phyloP scores from a whole-genome alignment of 1,140 invertebrate species.

The Cotesia typhae region DNA sequence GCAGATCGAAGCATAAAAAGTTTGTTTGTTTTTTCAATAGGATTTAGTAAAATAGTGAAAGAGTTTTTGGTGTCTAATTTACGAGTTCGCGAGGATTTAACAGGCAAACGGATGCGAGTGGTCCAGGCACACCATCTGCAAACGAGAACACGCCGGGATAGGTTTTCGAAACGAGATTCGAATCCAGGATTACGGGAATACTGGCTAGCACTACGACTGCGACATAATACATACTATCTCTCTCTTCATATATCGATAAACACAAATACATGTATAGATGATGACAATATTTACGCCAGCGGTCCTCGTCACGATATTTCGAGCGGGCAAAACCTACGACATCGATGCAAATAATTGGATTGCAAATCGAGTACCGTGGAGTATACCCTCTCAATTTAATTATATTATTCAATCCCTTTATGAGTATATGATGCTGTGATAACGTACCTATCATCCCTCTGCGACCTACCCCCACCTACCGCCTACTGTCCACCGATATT shows the following conservation, averaged over 20 bases:
- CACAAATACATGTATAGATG: constrained; percentile 4
- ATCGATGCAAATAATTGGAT: constrained; percentile 40
- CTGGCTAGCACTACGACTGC: not conserved
- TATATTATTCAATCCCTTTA: constrained; percentile 29
- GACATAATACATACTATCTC: no score
- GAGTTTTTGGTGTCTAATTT: constrained; percentile 23
- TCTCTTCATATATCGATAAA: no score
- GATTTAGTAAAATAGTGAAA: constrained; percentile 29
- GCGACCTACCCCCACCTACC: no score
- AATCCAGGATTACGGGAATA: constrained; percentile 38
- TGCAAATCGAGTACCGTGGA: constrained; percentile 33
- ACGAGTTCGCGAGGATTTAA: constrained; percentile 32
- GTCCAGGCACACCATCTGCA: constrained; percentile 29
- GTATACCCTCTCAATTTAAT: constrained; percentile 32
- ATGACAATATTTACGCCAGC: constrained; percentile 27
- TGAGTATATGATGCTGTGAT: constrained; percentile 14
- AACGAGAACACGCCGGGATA: constrained; percentile 36
- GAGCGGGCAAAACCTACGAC: constrained; percentile 30
- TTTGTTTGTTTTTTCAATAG: not conserved
- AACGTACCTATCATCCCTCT: not conserved
- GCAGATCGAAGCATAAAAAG: no score
- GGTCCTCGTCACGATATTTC: constrained; percentile 21
- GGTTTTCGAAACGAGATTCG: constrained; percentile 43
- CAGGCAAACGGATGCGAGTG: constrained; percentile 28
- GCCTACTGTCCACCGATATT: no score